A percentile compares a stretch with the other conserved stretches of the same genome.
These are phyloP conservation scores for Botia almorhae DNA, from an alignment of 2,797 vertebrate species.

Conservation along the genomic window DNA sequence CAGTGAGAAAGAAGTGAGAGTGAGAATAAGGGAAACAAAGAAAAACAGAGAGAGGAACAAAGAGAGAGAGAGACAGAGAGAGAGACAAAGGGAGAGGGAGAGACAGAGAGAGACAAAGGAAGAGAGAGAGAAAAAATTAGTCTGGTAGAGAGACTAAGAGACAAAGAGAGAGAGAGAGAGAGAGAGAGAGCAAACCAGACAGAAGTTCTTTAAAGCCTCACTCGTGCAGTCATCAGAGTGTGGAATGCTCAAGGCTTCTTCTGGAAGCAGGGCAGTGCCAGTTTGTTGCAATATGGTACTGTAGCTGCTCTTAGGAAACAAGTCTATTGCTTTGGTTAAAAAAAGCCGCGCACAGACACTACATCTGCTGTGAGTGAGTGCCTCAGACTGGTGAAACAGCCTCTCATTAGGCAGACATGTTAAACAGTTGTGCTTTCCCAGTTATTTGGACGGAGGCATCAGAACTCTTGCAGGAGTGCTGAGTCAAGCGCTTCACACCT, in stretches of 20 bases:
- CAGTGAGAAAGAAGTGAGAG: background rate
- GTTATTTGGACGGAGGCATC: conserved; percentile 27
- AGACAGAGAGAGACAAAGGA: background rate
- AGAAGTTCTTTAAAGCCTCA: conserved; percentile 11
- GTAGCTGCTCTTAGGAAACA: background rate
- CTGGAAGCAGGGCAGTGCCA: conserved; percentile 34
- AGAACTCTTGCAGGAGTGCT: conserved; percentile 28
- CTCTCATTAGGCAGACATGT: background rate
- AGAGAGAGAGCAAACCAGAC: conserved; percentile 1
- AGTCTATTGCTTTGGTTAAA: conserved; percentile 28
- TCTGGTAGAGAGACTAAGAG: too few species aligned
- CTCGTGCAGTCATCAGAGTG: conserved; percentile 14
- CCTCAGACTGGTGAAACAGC: conserved; percentile 20
- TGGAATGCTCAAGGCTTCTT: conserved; percentile 26
- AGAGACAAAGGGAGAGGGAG: background rate
- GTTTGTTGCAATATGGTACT: conserved; percentile 30
- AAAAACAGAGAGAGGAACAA: too few species aligned
- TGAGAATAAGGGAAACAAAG: background rate
- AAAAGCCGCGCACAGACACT: conserved; percentile 24
- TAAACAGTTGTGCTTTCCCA: conserved; percentile 32
- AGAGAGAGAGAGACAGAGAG: background rate
- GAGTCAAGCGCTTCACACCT: conserved; percentile 42
- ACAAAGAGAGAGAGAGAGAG: too few species aligned
- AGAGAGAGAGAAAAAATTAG: background rate
- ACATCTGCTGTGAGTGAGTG: conserved; percentile 34